Evolutionary conservation across 1,140 invertebrate genomes (phyloP), one percentile per base, ranked within the genome.

Genomic region (Drosophila baimaii): DNA sequence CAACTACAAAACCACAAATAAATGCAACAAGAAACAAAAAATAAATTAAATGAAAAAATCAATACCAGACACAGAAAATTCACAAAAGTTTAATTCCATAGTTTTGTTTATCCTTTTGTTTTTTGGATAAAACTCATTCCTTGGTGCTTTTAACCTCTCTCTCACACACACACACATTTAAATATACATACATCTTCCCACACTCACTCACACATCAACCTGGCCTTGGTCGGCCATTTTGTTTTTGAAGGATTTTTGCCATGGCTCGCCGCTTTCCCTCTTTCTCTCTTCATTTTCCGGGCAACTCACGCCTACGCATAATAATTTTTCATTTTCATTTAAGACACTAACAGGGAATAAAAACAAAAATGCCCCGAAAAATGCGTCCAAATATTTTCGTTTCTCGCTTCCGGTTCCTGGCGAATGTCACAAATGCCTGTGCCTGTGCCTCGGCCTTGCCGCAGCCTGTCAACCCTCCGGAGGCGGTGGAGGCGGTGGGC

Each of bases 301-400:
- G 47, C 41, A 31, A 47, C 46, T 29, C 59, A 68, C 82, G 79
- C 83, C 83, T 77, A 89, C 83, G 83, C 83, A 88, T 88, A 88
- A 88, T 76, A 85, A 88, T 82, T 88, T 90, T 90, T 76, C 76
- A 79, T 80, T 82, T 79, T 72, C 47, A 55, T 72, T 61, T 39
- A 49, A 69, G 58, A 35, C 55, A 39, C 41, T 25, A 43, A 37
- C 47, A 41, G 77, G 41, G 46, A 49, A 68, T 23, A 79, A 43
- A 57, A 52, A 35, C n/a, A 64, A 70, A 52, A 73, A 39, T 61
- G 21, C 33, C 29, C 46, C 66, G 46, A 76, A 70, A 77, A 75
- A 70, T 55, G 54, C 76, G 83, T 74, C 84, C 75, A 88, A 88
- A 88, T 88, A 89, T 86, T 88, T 86, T 71, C 68, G 65, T 79